Base-by-base conservation (phyloP, 2,888 invertebrate genomes). In the Tetragonula carbonaria region DNA sequence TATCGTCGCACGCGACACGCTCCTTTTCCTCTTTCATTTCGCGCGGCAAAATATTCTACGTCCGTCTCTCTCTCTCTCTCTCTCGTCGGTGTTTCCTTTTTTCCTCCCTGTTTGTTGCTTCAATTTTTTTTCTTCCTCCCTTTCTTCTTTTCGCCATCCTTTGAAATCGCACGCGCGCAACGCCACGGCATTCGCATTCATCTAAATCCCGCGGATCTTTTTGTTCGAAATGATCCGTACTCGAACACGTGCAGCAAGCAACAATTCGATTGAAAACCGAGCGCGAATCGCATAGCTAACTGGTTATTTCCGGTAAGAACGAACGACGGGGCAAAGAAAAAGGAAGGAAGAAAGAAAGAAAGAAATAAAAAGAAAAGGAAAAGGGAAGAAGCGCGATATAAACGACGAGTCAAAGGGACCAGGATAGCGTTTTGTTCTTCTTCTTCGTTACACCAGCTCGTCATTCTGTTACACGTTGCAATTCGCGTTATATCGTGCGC, bases 261-360 rank as follows among this genome's bases (percentile, higher is more conserved):
- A 57, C 53, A 57, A 57, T 65, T 65, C 80, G 57, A 79, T 65
- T 59, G 57, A 68, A 45, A 74, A 74, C 28, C 51, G 57, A 23
- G 70, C 21, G 38, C 21, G 28, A 33, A 23, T 76, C 75, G 55
- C 71, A 57, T 38, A 57, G 14, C 63, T 57, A 71, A 14, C 63
- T 14, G n/a, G 16, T 50, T 18, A 51, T 6, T 55, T 33, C 0
- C 6, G 16, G 0, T 21, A 57, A 13, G 23, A 53, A 77, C 3
- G 16, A 51, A 6, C 13, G 62, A 33, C 18, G 51, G 8, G 2
- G 8, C 45, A 59, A 13, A 2, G 50, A 21, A 16, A 3, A 63
- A 51, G 4, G 14, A 51, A 51, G 4, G 14, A 51, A 4, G n/a
- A 21, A 11, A 14, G 21, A 16, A 4, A 3, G 4, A 14, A 66